Percentiles rank a stretch among this genome's conserved stretches.
Evolutionary conservation across 1,140 invertebrate genomes (phyloP).

Genomic region (Lordiphosa stackelbergi): DNA sequence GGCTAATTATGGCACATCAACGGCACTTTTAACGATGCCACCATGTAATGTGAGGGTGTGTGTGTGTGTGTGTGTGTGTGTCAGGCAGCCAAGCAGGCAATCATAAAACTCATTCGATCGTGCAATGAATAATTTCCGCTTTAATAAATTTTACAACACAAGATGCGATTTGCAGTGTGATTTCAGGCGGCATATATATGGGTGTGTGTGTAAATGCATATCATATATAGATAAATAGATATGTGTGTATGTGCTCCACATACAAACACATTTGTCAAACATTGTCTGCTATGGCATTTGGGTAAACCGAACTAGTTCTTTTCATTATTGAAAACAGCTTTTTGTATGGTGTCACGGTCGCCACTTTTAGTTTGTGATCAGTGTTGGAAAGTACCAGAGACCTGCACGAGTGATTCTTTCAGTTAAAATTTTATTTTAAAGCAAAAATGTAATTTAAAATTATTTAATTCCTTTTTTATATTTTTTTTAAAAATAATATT

Average conservation of each 20-base stretch:
- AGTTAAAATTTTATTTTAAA: too few relatives aligned
- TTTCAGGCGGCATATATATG: constrained; percentile 27
- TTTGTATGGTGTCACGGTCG: too few relatives aligned
- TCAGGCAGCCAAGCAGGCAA: constrained; percentile 45
- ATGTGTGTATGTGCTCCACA: not conserved
- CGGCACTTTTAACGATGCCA: constrained; percentile 23
- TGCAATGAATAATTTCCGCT: constrained; percentile 76
- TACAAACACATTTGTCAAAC: not conserved
- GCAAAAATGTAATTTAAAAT: too few relatives aligned
- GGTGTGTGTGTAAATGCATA: not conserved
- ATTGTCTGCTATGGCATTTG: not conserved
- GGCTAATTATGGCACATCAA: constrained; percentile 47
- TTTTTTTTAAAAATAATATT: too few relatives aligned
- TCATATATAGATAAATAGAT: constrained; percentile 1
- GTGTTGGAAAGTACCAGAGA: too few relatives aligned
- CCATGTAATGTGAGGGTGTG: not conserved
- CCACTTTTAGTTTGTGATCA: too few relatives aligned
- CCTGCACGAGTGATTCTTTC: too few relatives aligned
- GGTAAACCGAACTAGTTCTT: too few relatives aligned
- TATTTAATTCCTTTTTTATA: too few relatives aligned
- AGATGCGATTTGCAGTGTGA: constrained; percentile 68
- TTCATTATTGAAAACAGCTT: too few relatives aligned
- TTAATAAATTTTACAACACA: constrained; percentile 74
- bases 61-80: constrained; percentile 3
- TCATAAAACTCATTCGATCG: constrained; percentile 71